Conservation (phyloP, 2,113 vertebrate genomes). For the Neotoma lepida region DNA sequence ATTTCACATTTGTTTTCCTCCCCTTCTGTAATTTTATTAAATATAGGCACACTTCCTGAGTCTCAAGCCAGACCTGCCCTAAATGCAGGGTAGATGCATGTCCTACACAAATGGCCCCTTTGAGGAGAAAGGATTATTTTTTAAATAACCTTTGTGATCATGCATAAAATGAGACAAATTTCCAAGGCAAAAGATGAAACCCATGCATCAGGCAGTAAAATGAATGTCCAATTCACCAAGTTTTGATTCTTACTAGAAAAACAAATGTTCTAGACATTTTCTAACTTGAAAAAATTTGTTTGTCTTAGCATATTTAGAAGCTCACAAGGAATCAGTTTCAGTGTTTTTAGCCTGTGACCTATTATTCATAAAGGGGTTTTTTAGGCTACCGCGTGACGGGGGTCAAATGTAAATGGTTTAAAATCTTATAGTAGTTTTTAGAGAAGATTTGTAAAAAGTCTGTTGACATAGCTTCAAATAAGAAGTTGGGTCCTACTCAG, state of each 20-base stretch:
- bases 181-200: neutral
- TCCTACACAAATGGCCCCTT: slow-evolving; percentile 8
- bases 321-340: slow-evolving; percentile 15
- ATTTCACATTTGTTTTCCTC: slow-evolving; percentile 28
- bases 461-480: neutral
- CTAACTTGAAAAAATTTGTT: slow-evolving; percentile 57
- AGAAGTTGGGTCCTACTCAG: slow-evolving; percentile 40
- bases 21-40: slow-evolving; percentile 25
- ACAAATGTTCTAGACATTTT: slow-evolving; percentile 2
- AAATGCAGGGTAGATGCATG: neutral
- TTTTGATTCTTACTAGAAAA: slow-evolving; percentile 50
- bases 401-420: neutral
- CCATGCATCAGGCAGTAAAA: slow-evolving; percentile 14
- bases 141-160: slow-evolving; percentile 21
- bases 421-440: slow-evolving; percentile 11
- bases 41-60: slow-evolving; percentile 58
- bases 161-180: slow-evolving; percentile 36
- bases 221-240: neutral
- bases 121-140: neutral
- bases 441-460: neutral
- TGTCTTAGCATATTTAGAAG: slow-evolving; percentile 50
- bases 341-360: slow-evolving; percentile 56
- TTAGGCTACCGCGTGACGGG: neutral
- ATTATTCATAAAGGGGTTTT: slow-evolving; percentile 21
- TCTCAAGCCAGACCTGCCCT: slow-evolving; percentile 34